A percentile compares a stretch with the other conserved stretches of the same genome.
phyloP scores from a whole-genome alignment of 2,888 invertebrate genomes.

The Scaptomyza polygonia region DNA sequence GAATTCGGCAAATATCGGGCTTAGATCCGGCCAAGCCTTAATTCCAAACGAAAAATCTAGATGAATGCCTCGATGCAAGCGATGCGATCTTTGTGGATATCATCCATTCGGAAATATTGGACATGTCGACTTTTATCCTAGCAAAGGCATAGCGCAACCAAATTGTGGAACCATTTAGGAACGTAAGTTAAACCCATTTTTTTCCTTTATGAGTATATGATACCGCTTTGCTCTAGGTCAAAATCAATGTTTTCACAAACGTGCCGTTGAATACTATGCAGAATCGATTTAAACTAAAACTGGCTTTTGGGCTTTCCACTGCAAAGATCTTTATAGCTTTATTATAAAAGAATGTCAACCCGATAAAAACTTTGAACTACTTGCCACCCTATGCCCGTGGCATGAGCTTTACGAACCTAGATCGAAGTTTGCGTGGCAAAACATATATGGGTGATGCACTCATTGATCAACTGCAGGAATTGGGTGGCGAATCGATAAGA shows the following conservation, averaged over 20 bases:
- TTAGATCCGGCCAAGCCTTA: conserved; percentile 87
- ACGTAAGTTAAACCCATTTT: conserved; percentile 8
- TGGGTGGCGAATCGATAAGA: not conserved
- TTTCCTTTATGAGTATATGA: not conserved
- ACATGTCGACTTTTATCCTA: conserved; percentile 86
- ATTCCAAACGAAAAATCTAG: conserved; percentile 85
- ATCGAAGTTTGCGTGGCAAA: too few relatives aligned
- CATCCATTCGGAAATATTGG: conserved; percentile 87
- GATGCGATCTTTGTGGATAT: conserved; percentile 88
- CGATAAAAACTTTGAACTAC: conserved; percentile 72
- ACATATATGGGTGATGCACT: not conserved
- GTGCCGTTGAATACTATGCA: not conserved
- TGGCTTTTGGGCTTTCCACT: conserved; percentile 81
- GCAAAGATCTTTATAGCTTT: conserved; percentile 84
- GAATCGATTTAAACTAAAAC: not conserved
- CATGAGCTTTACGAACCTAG: not conserved
- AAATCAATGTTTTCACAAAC: not conserved
- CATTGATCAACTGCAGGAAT: not conserved
- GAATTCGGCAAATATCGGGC: not conserved
- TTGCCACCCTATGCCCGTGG: conserved; percentile 76
- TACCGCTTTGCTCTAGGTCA: not conserved
- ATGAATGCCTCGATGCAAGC: conserved; percentile 85
- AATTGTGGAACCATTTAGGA: conserved; percentile 84
- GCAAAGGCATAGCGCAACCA: conserved; percentile 86
- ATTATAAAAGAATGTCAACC: conserved; percentile 73